phyloP scores from a whole-genome alignment of 1,140 invertebrate genomes.

The Drosophila saltans region DNA sequence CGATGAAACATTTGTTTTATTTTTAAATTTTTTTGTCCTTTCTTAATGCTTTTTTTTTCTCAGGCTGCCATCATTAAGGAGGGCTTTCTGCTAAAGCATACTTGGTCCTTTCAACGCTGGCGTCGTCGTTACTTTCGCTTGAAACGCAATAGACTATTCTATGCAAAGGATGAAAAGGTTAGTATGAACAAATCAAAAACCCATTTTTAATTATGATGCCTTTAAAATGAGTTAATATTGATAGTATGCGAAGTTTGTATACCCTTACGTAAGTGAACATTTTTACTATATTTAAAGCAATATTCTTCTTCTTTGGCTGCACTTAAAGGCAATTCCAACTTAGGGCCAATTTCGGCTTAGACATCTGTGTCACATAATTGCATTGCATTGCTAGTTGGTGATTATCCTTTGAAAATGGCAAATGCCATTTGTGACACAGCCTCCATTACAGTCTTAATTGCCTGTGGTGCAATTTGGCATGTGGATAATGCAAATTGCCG shows the following conservation, averaged over 20 bases:
- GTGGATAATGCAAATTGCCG: neutral
- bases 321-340: too few relatives aligned
- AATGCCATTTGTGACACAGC: too few relatives aligned
- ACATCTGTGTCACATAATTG: too few relatives aligned
- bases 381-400: too few relatives aligned
- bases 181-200: conserved; percentile 62
- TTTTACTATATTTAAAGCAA: too few relatives aligned
- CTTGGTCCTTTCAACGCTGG: conserved; percentile 92
- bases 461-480: neutral
- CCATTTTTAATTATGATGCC: neutral
- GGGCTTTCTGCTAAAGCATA: conserved; percentile 93
- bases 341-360: too few relatives aligned
- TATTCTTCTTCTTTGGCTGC: too few relatives aligned
- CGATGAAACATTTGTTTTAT: conserved; percentile 26
- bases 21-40: conserved; percentile 17
- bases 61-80: conserved; percentile 89
- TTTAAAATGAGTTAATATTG: neutral
- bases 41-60: conserved; percentile 3
- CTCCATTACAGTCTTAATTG: neutral
- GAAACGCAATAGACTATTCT: conserved; percentile 91
- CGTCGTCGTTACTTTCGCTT: conserved; percentile 92
- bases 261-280: too few relatives aligned
- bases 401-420: too few relatives aligned
- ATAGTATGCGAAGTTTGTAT: too few relatives aligned
- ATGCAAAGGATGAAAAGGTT: conserved; percentile 93